Evolutionary conservation across 2,797 vertebrate genomes (phyloP).

Genomic region (Pelochelys cantorii): DNA sequence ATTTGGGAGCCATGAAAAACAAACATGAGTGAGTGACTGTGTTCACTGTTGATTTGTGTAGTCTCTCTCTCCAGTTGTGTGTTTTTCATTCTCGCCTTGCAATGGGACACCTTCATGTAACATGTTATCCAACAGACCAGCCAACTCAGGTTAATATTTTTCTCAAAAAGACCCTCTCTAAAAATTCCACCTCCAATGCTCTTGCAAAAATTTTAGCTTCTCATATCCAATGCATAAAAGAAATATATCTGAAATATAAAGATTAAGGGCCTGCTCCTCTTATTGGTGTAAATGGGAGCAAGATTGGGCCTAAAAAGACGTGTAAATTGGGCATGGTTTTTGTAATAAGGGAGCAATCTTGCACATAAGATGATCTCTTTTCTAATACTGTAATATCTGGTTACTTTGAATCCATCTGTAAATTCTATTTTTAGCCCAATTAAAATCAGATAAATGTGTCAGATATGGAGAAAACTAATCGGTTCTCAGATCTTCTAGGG

Average conservation of each 20-base stretch:
- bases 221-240: neutral
- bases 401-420: neutral
- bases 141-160: neutral
- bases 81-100: rapidly evolving
- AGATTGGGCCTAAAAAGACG: neutral
- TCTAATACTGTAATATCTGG: neutral
- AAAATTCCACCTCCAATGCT: neutral
- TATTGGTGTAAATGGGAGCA: neutral
- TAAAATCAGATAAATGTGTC: neutral
- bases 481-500: neutral
- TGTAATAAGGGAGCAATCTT: neutral
- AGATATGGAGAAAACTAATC: neutral
- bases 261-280: neutral
- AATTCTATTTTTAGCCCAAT: neutral
- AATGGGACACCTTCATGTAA: rapidly evolving
- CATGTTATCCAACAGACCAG: neutral
- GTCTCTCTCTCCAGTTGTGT: neutral
- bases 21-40: conserved; percentile 57
- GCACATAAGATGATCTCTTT: neutral
- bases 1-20: conserved; percentile 62
- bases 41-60: conserved; percentile 45
- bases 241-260: neutral
- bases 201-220: neutral
- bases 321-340: neutral
- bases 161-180: neutral